These are phyloP conservation scores for Lycocorax pyrrhopterus DNA, from an alignment of 2,113 vertebrate genomes.

Conservation along the genomic window DNA sequence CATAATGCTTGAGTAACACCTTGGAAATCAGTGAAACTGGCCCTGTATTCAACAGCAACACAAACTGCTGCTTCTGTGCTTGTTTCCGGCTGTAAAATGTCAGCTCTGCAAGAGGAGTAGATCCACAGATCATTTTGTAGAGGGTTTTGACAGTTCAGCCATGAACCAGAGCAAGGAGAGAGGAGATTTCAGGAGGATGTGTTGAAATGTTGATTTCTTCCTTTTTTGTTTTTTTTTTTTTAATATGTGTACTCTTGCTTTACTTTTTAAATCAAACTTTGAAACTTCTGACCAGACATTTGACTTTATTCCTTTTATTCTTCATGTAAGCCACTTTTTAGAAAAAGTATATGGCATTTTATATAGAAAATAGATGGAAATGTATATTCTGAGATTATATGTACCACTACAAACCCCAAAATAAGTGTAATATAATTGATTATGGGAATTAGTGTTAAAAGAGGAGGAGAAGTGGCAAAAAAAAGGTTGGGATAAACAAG, in stretches of 20 bases:
- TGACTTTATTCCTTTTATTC: not conserved
- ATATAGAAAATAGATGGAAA: not conserved
- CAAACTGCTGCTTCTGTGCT: not conserved
- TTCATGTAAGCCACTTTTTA: not conserved
- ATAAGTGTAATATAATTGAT: not conserved
- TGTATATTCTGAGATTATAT: not conserved
- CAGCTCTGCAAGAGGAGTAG: not conserved
- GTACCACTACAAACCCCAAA: not conserved
- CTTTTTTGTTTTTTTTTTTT: not conserved
- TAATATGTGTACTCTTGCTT: not conserved
- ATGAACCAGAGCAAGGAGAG: not conserved
- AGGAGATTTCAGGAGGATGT: not conserved
- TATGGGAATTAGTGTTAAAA: not conserved
- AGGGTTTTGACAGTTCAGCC: not conserved
- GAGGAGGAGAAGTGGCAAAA: not conserved
- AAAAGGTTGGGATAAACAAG: not conserved
- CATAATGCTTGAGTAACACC: not conserved
- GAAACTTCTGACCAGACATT: not conserved
- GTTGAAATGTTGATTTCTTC: not conserved
- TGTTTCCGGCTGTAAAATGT: not conserved
- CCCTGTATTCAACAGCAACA: not conserved
- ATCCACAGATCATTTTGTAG: not conserved
- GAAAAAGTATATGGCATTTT: not conserved
- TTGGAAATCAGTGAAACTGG: not conserved
- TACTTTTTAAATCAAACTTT: not conserved